phyloP scores from a whole-genome alignment of 2,797 vertebrate species.

The Pantherophis vulpinus region DNA sequence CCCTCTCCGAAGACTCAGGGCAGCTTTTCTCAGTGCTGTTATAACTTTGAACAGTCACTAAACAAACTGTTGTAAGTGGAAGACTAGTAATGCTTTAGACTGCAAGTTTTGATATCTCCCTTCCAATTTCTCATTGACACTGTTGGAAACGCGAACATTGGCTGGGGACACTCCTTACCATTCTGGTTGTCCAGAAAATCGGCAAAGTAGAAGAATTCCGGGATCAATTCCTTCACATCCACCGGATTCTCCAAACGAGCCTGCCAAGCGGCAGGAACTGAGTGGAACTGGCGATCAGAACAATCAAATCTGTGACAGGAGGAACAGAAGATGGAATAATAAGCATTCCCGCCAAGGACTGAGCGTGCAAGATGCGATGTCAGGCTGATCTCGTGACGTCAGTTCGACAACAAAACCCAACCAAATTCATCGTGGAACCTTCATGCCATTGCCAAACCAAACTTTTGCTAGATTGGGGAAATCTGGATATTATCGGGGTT shows the following conservation, averaged over 20 bases:
- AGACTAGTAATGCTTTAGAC: not conserved
- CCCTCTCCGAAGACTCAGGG: too few species aligned
- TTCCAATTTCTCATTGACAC: not conserved
- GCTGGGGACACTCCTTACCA: slow-evolving; percentile 57
- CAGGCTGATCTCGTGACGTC: not conserved
- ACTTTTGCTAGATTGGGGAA: not conserved
- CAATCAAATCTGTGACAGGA: slow-evolving; percentile 85
- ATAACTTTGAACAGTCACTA: not conserved
- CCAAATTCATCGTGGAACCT: not conserved
- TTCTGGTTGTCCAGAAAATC: slow-evolving; percentile 96
- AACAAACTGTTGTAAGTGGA: not conserved
- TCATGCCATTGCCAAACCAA: not conserved
- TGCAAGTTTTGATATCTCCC: not conserved
- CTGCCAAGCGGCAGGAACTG: slow-evolving; percentile 93
- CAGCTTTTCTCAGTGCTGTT: not conserved
- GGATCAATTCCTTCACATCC: slow-evolving; percentile 96
- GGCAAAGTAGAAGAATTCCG: slow-evolving; percentile 96
- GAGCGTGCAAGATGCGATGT: accelerated
- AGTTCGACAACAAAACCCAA: not conserved
- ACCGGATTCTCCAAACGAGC: slow-evolving; percentile 95
- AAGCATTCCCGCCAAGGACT: not conserved
- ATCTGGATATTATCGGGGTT: not conserved
- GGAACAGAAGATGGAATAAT: too few species aligned
- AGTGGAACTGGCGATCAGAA: slow-evolving; percentile 95
- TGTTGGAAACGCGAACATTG: accelerated